phyloP scores from a whole-genome alignment of 2,113 vertebrate species.

The Pardalotus punctatus region DNA sequence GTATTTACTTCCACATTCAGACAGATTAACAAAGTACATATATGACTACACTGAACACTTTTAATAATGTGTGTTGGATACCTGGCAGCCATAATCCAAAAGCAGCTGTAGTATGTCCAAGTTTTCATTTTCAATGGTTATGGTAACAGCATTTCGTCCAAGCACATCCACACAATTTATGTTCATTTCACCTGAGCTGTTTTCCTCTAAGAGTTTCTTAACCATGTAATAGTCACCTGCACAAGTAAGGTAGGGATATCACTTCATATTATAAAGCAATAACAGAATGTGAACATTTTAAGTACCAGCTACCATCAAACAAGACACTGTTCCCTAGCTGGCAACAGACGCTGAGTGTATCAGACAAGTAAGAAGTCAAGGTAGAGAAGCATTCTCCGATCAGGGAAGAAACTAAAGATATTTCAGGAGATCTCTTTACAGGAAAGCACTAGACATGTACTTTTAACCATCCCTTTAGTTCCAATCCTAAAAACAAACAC shows the following conservation, averaged over 20 bases:
- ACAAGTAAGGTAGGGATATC: constrained; percentile 39
- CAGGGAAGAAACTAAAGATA: not conserved
- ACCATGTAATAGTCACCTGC: constrained; percentile 99
- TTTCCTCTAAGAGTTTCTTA: constrained; percentile 96
- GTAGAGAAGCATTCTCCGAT: not conserved
- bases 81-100: constrained; percentile 96
- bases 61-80: constrained; percentile 31
- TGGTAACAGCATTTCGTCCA: constrained; percentile 93
- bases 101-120: constrained; percentile 96
- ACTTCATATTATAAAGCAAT: constrained; percentile 29
- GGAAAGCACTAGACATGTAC: not conserved
- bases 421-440: not conserved
- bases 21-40: not conserved
- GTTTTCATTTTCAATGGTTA: constrained; percentile 97
- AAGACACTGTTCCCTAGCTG: not conserved
- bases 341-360: not conserved
- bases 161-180: constrained; percentile 96
- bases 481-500: not conserved
- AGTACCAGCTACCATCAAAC: not conserved
- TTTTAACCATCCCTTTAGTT: not conserved
- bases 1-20: not conserved
- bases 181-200: constrained; percentile 91
- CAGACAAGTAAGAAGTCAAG: not conserved
- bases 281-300: not conserved
- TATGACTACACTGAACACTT: not conserved